A percentile compares a stretch with the other conserved stretches of the same genome.
Evolutionary conservation across 2,888 invertebrate species (phyloP).

Genomic region (Ectropis crepuscularia): DNA sequence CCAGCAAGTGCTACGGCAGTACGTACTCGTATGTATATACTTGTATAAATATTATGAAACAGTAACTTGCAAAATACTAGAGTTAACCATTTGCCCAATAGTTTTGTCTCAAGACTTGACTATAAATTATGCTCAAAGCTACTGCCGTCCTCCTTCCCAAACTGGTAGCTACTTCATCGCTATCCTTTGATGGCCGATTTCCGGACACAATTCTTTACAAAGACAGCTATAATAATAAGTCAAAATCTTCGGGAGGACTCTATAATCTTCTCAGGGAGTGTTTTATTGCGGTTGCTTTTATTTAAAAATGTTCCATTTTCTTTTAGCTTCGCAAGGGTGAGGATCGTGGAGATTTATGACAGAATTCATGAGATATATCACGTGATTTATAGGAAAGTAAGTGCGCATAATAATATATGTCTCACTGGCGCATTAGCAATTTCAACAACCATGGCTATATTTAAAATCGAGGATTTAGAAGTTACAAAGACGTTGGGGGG

Average conservation of each 20-base stretch:
- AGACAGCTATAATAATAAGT: conserved; percentile 40
- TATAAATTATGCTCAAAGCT: no score
- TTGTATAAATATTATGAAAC: no score
- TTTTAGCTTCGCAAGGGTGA: conserved; percentile 9
- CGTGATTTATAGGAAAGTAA: conserved; percentile 16
- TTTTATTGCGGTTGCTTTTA: conserved; percentile 26
- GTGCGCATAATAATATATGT: conserved; percentile 1
- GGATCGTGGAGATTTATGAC: conserved; percentile 13
- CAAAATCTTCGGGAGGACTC: conserved; percentile 27
- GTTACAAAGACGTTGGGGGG: conserved; percentile 1
- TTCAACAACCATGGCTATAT: background rate
- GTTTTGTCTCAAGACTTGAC: no score
- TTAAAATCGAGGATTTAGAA: conserved; percentile 7
- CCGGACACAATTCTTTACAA: conserved; percentile 41
- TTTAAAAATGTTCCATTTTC: conserved; percentile 22
- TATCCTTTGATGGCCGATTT: conserved; percentile 42
- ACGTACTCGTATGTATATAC: no score
- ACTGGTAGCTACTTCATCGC: conserved; percentile 36
- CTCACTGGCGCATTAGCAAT: conserved; percentile 2
- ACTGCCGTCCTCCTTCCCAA: background rate
- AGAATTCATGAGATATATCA: conserved; percentile 12
- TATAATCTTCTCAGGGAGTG: conserved; percentile 27
- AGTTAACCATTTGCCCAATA: no score
- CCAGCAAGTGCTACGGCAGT: no score
- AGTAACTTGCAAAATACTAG: no score